phyloP scores from a whole-genome alignment of 2,113 vertebrate species.

The Hippocampus barbouri region DNA sequence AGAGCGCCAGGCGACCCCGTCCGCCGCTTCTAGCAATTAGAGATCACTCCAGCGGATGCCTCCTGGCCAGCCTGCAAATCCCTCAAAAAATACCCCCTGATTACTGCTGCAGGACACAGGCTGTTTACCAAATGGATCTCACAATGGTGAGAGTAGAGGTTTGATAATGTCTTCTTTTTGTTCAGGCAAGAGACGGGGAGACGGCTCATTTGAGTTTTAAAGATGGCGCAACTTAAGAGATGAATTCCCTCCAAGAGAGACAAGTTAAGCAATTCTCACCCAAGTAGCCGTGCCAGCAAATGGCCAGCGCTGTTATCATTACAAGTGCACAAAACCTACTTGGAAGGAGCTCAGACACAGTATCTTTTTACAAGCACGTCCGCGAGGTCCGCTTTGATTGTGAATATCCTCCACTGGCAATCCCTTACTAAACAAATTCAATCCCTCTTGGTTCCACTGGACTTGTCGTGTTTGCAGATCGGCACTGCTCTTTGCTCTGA shows the following conservation, averaged over 20 bases:
- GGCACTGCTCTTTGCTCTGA: conserved; percentile 34
- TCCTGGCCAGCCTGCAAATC: conserved; percentile 73
- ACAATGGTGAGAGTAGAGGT: conserved; percentile 60
- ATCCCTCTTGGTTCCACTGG: conserved; percentile 26
- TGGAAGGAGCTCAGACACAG: conserved; percentile 26
- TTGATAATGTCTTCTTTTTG: conserved; percentile 67
- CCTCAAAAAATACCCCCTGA: conserved; percentile 73
- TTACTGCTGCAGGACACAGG: conserved; percentile 73
- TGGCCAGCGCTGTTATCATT: conserved; percentile 2
- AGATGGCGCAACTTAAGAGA: conserved; percentile 46
- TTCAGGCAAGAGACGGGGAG: conserved; percentile 48
- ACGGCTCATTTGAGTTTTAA: conserved; percentile 58
- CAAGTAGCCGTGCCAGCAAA: conserved; percentile 29
- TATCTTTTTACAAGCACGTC: conserved; percentile 24
- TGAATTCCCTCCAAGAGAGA: conserved; percentile 33
- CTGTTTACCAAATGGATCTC: conserved; percentile 71
- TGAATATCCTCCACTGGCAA: conserved; percentile 21
- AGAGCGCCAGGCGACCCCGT: conserved; percentile 70
- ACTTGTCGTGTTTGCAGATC: conserved; percentile 47
- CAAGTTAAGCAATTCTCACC: conserved; percentile 39
- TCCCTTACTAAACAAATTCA: conserved; percentile 35
- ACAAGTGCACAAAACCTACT: conserved; percentile 27
- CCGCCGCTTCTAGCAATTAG: conserved; percentile 72
- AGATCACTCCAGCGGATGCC: conserved; percentile 73
- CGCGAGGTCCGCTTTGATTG: conserved; percentile 27